A percentile compares a stretch with the other conserved stretches of the same genome.
These are phyloP conservation scores for Lipophrys pholis DNA, from an alignment of 2,113 vertebrate genomes.

Conservation along the genomic window DNA sequence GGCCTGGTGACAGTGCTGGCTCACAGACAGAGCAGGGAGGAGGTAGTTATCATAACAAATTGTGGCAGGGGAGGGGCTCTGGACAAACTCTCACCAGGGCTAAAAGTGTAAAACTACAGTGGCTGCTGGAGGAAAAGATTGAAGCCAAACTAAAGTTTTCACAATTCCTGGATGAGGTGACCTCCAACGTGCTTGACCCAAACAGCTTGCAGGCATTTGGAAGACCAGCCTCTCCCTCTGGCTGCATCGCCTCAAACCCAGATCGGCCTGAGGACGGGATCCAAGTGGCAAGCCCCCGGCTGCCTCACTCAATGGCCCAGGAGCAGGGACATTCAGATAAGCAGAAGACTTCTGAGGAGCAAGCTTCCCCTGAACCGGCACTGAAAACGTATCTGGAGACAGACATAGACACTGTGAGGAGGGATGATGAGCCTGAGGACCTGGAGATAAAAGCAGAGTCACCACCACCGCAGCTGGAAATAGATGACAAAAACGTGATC, in stretches of 20 bases:
- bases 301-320: constrained; percentile 39
- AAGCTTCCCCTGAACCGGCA: constrained; percentile 20
- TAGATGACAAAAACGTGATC: constrained; percentile 44
- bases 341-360: constrained; percentile 47
- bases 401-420: constrained; percentile 78
- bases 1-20: constrained; percentile 17
- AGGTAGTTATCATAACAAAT: constrained; percentile 20
- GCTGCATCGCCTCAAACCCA: constrained; percentile 19
- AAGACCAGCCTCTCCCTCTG: constrained; percentile 44
- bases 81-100: constrained; percentile 22
- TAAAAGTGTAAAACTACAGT: constrained; percentile 59
- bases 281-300: constrained; percentile 32
- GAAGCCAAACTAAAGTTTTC: constrained; percentile 88
- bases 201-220: constrained; percentile 81
- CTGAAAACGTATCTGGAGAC: constrained; percentile 77
- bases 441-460: constrained; percentile 34
- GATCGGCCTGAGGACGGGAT: constrained; percentile 34
- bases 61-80: constrained; percentile 63
- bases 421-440: constrained; percentile 44
- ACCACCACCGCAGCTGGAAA: constrained; percentile 9
- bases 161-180: constrained; percentile 90
- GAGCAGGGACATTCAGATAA: constrained; percentile 24
- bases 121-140: constrained; percentile 76
- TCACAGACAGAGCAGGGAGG: constrained; percentile 40
- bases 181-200: constrained; percentile 84